These are phyloP conservation scores for Apis laboriosa DNA, from an alignment of 1,140 invertebrate species.

Conservation along the genomic window DNA sequence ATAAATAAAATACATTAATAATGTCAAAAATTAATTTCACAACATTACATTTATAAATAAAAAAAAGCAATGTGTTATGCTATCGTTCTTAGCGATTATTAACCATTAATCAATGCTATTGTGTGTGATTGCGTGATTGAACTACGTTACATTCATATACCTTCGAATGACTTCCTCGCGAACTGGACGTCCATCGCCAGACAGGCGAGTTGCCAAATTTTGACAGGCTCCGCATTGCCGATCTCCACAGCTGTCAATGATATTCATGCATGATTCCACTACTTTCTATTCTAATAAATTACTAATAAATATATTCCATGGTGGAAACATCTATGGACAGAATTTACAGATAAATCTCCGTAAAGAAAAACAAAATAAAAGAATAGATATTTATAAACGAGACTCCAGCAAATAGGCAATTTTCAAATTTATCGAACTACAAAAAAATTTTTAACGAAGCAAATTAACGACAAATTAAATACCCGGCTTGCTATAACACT, in stretches of 20 bases:
- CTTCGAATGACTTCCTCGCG: slow-evolving; percentile 78
- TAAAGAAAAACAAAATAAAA: background rate
- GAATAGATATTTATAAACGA: background rate
- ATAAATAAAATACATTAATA: background rate
- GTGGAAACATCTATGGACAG: background rate
- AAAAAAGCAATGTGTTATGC: background rate
- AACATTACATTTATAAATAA: background rate
- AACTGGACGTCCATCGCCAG: slow-evolving; percentile 77
- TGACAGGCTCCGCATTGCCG: slow-evolving; percentile 79
- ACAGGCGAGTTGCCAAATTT: slow-evolving; percentile 78
- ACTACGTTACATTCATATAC: slow-evolving; percentile 71
- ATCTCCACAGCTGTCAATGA: slow-evolving; percentile 79
- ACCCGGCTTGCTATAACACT: background rate
- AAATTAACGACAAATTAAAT: slow-evolving; percentile 10
- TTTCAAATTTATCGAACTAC: background rate
- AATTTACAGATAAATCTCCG: background rate
- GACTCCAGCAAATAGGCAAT: background rate
- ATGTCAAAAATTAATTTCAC: background rate
- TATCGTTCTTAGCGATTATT: slow-evolving; percentile 19
- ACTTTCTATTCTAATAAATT: slow-evolving; percentile 57
- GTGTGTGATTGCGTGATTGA: slow-evolving; percentile 61
- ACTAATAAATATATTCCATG: slow-evolving; percentile 39
- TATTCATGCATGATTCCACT: slow-evolving; percentile 77
- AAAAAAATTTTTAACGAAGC: background rate
- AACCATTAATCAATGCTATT: slow-evolving; percentile 17